Evolutionary conservation across 2,888 invertebrate species (phyloP).

Genomic region (Hetaerina titia): DNA sequence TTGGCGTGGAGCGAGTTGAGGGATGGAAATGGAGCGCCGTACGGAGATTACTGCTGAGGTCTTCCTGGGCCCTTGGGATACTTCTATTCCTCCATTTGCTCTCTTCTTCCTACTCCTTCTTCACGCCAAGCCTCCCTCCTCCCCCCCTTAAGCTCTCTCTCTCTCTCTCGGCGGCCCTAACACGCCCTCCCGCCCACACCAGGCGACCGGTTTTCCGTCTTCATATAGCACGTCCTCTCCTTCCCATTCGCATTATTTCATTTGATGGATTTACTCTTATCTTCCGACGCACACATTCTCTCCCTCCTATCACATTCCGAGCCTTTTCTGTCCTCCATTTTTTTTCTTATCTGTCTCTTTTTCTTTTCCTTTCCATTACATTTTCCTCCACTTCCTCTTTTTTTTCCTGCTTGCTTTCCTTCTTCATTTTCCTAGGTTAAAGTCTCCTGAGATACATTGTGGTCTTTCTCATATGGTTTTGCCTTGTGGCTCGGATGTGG

Average conservation of each 20-base stretch:
- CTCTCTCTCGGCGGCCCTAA: background rate
- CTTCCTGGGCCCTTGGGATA: background rate
- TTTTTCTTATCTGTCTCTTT: background rate
- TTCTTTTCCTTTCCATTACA: background rate
- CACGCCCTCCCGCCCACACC: background rate
- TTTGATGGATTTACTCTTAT: constrained; percentile 62
- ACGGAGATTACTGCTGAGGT: constrained; percentile 42
- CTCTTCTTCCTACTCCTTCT: background rate
- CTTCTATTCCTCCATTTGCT: background rate
- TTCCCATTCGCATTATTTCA: constrained; percentile 49
- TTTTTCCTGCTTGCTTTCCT: background rate
- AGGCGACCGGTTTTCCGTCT: background rate
- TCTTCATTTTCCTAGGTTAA: background rate
- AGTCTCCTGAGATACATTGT: background rate
- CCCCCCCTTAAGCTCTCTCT: background rate
- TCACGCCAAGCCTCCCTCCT: background rate
- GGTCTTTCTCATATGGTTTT: background rate
- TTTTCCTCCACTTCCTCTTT: background rate
- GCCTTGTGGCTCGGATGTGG: background rate
- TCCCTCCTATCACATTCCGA: background rate
- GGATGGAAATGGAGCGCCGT: background rate
- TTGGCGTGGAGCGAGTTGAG: background rate
- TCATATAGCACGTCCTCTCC: constrained; percentile 31
- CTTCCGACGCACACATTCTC: constrained; percentile 36
- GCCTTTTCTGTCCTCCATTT: background rate